Evolutionary conservation across 2,888 invertebrate genomes (phyloP), one percentile per base, ranked within the genome.

Genomic region (Teleogryllus oceanicus): DNA sequence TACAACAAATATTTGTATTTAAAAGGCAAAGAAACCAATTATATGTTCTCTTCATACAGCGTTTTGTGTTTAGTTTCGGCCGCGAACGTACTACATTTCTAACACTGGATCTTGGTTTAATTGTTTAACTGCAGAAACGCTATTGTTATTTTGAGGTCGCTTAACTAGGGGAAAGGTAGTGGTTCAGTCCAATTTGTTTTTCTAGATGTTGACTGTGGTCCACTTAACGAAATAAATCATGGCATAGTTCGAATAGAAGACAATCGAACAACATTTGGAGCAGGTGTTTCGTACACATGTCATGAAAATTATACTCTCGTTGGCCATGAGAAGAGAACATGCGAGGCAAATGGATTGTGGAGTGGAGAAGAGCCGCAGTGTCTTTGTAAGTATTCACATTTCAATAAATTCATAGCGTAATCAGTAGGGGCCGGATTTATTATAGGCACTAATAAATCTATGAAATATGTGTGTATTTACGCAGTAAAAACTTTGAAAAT

Each of bases 281-380:
- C 95, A 0, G 88, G 90, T 79, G 95, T 94, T 0, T 86, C 91
- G 5, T 96, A 95, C 86, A 89, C 91, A 10, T 97, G 97, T 85
- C 91, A 93, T 81, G 92, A 93, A 84, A 96, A 97, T 86, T 94
- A 95, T 86, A 96, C 96, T 0, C 88, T 96, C 3, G 92, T 94
- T 11, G 96, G 96, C 0, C 91, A 89, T 83, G 90, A 91, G 77
- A 91, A 91, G 82, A 88, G 96, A 37, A 88, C 89, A n/a, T 96
- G 96, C 85, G 91, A 90, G 0, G 91, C 93, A 81, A 91, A 91
- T 74, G 95, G 93, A 0, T 87, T 89, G 78, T 96, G 96, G 96
- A 92, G 91, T 76, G 94, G 94, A 0, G 91, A 92, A 80, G 90
- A 93, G 11, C 95, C 96, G 0, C 92, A 93, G 84, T 96, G 96